Evolutionary conservation across 2,797 vertebrate species (phyloP), one percentile per base, ranked within the genome.

Genomic region (Hydrophis major): DNA sequence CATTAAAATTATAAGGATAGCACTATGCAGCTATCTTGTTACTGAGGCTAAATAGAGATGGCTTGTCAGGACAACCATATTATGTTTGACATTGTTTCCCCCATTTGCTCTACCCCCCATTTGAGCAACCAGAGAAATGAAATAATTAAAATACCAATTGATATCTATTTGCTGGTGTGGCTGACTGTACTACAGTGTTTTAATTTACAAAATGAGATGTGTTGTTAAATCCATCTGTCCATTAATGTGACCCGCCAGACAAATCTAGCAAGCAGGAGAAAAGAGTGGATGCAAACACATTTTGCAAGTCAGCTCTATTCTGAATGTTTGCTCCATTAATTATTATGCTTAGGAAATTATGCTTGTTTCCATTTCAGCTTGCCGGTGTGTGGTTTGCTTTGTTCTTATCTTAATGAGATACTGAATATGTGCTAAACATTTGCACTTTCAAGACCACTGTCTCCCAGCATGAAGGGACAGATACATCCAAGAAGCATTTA

Each of bases 401-500:
- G 93, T 96, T 97, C 96, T 96, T 96, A 25, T 94, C 90, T 97
- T 99, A 99, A 99, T 99, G 98, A 98, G 98, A 98, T 98, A 97
- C 94, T 98, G 97, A 98, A 98, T 98, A 98, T 97, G 97, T 98
- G 98, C 97, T 95, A 97, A 98, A 98, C 97, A 98, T 94, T 96
- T 98, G 96, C 96, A 97, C 98, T 97, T 97, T 98, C 97, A 98
- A 98, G 97, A 97, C 97, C 97, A 97, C 97, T 97, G 98, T 98
- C 98, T 98, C 98, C 97, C 97, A 97, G 98, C 98, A 98, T 97
- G 98, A 98, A 98, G 97, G 97, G 98, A 50, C 10, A 1, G 98
- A 98, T 98, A 98, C 98, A 98, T 98, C 98, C 99, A 99, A 99
- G 98, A 98, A 98, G 97, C 97, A 98, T 97, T 98, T 98, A 66